Conservation (phyloP, 23 tunicate species). For the Ciona savignyi region DNA sequence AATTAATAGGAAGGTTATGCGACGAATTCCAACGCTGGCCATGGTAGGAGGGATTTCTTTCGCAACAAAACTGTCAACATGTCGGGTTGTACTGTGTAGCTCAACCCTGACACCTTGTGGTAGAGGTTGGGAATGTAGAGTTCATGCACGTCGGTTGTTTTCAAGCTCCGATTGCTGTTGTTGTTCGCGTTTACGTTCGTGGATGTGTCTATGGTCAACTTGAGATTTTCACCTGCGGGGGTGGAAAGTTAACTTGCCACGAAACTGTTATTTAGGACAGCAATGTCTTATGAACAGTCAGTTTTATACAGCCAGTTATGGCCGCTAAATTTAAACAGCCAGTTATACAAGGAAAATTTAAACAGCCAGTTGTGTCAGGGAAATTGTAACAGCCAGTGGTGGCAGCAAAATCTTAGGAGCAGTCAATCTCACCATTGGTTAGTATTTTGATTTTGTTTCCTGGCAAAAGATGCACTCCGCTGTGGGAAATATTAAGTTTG, state of each 20-base stretch:
- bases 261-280: no score
- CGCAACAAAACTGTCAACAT: constrained; percentile 70
- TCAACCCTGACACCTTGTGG: constrained; percentile 40
- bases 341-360: no score
- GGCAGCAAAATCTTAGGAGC: no score
- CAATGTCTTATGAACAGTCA: no score
- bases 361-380: no score
- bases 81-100: constrained; percentile 78
- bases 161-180: constrained; percentile 16
- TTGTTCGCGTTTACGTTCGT: constrained; percentile 3
- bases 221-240: background rate
- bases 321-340: no score
- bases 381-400: no score
- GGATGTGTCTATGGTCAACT: background rate
- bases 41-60: constrained; percentile 17
- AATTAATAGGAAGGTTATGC: background rate
- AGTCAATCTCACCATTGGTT: no score
- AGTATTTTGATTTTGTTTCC: constrained; percentile 41
- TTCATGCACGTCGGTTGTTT: background rate
- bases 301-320: no score
- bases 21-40: constrained; percentile 18
- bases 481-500: constrained; percentile 55
- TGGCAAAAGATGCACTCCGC: constrained; percentile 63
- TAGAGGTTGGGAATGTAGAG: constrained; percentile 28
- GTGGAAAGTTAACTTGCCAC: no score